phyloP scores from a whole-genome alignment of 92 coral and sea anemone genomes.

The Virgularia gustaviana region DNA sequence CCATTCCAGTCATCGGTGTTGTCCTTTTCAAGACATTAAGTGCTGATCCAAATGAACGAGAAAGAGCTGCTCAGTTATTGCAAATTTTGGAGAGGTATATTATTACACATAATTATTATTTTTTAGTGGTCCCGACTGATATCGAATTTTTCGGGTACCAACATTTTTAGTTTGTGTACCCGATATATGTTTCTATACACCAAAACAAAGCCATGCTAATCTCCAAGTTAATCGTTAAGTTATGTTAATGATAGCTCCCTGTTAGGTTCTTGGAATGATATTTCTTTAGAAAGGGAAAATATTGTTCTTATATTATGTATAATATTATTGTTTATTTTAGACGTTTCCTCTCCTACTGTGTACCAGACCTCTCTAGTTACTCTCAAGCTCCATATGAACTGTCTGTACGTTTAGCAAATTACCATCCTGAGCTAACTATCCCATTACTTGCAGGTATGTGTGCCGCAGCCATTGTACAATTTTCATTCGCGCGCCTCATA shows the following conservation, averaged over 20 bases:
- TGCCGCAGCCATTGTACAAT: background rate
- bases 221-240: no score
- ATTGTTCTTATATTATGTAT: no score
- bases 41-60: constrained; percentile 72
- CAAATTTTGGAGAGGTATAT: constrained; percentile 84
- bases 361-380: constrained; percentile 87
- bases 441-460: constrained; percentile 89
- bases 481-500: no score
- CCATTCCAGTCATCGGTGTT: constrained; percentile 84
- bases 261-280: no score
- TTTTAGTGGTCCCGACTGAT: background rate
- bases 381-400: constrained; percentile 81
- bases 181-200: no score
- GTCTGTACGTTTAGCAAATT: constrained; percentile 76
- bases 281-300: no score
- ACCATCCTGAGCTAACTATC: constrained; percentile 93
- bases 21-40: constrained; percentile 94
- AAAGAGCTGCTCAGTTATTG: constrained; percentile 89
- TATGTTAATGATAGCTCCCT: background rate
- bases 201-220: no score
- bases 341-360: constrained; percentile 88
- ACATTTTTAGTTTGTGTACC: no score
- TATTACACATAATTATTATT: background rate
- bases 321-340: constrained; percentile 50
- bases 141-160: background rate